Percentiles rank a stretch among this genome's conserved stretches.
phyloP scores from a whole-genome alignment of 2,797 vertebrate species.

The Poeciliopsis presidionis region DNA sequence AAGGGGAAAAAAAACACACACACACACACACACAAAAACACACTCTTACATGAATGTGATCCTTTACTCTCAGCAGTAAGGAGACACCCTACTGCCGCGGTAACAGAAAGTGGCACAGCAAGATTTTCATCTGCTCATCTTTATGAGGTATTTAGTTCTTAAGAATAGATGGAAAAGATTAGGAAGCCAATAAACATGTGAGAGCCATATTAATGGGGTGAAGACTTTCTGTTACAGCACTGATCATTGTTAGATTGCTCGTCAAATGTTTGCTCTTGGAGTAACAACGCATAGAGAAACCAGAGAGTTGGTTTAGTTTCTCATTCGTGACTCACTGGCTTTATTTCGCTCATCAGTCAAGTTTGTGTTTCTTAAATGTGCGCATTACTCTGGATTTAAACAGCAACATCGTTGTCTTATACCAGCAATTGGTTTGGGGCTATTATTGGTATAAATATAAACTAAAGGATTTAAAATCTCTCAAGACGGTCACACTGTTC shows the following conservation, averaged over 20 bases:
- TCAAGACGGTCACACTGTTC: background rate
- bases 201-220: background rate
- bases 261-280: background rate
- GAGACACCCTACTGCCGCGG: constrained; percentile 16
- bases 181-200: background rate
- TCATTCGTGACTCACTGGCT: background rate
- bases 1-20: constrained; percentile 10
- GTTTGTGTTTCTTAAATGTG: background rate
- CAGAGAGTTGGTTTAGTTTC: background rate
- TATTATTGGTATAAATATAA: too few species aligned
- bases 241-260: background rate
- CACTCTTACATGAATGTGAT: constrained; percentile 32
- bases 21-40: background rate
- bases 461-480: background rate
- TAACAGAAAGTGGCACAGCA: constrained; percentile 1
- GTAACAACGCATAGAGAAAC: background rate
- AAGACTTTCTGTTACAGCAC: background rate
- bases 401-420: background rate
- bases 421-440: background rate
- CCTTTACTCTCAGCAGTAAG: constrained; percentile 46
- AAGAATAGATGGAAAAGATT: constrained; percentile 7
- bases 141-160: constrained; percentile 1
- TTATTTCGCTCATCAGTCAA: background rate
- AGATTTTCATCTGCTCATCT: constrained; percentile 3
- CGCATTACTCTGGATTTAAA: background rate